Evolutionary conservation across 2,888 invertebrate species (phyloP).

Genomic region (Scrobipalpa costella): DNA sequence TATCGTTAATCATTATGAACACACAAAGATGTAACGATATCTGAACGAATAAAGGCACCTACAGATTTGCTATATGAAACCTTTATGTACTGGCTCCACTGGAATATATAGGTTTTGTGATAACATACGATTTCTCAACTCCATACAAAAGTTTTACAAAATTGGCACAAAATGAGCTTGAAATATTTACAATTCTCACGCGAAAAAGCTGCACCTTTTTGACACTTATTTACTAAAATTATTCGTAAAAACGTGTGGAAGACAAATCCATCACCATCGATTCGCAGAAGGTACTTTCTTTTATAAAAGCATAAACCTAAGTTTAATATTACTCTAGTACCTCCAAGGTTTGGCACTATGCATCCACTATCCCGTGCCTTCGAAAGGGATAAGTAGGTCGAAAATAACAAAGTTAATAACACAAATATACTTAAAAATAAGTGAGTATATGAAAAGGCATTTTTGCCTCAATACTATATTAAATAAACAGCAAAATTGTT

Average conservation of each 20-base stretch:
- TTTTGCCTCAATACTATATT: constrained; percentile 15
- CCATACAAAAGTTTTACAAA: constrained; percentile 36
- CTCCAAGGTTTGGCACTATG: constrained; percentile 54
- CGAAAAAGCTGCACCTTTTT: constrained; percentile 21
- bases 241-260: constrained; percentile 36
- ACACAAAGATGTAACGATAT: constrained; percentile 27
- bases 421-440: constrained; percentile 20
- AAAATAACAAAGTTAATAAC: constrained; percentile 24
- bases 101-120: constrained; percentile 41
- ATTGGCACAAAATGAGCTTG: constrained; percentile 61
- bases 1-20: constrained; percentile 31
- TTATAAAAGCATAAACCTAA: constrained; percentile 21
- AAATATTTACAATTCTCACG: constrained; percentile 52
- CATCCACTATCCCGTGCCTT: constrained; percentile 63
- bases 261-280: constrained; percentile 39
- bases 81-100: constrained; percentile 48
- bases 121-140: constrained; percentile 14
- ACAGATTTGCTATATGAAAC: constrained; percentile 27
- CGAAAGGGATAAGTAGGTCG: constrained; percentile 67
- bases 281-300: constrained; percentile 33
- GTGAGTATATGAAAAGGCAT: constrained; percentile 21
- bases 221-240: constrained; percentile 6
- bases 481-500: constrained; percentile 17
- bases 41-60: constrained; percentile 30
- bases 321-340: constrained; percentile 29